Base-by-base conservation (phyloP, 2,113 vertebrate species). In the Poecilia latipinna region DNA sequence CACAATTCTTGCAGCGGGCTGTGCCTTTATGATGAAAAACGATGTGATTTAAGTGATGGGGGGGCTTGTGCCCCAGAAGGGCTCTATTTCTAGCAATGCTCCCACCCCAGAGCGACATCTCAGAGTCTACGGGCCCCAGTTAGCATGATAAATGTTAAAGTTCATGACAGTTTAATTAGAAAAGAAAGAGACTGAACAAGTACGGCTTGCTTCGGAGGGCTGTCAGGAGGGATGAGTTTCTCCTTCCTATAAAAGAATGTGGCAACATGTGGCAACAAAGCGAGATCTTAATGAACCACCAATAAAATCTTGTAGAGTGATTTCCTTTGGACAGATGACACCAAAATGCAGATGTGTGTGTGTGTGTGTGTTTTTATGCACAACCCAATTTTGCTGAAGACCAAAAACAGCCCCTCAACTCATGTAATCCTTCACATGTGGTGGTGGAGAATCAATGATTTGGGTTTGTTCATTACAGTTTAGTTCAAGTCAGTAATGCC, bases 101-200 rank as follows among this genome's bases (percentile, higher is more conserved):
- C 24, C 51, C 17, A 57, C 51, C 51, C 51, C 6, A n/a, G 24
- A 57, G 51, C 8, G 22, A 57, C 51, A 57, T 57, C 51, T n/a
- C 51, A 11, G 51, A 57, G 22, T 57, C 22, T 57, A n/a, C 51
- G n/a, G 22, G 24, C 51, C 51, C 17, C 51, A n/a, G 51, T 57
- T 57, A 57, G 51, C 51, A 57, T 57, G 22, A 57, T 57, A n/a
- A 57, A 57, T 57, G 51, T n/a, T n/a, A 57, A 57, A 57, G 51
- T 57, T 57, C 8, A 57, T 57, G 51, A 57, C 51, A 57, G 51
- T 57, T 57, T 57, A 57, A 24, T 57, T 57, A 57, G 51, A 54
- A 54, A 10, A 35, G 1, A 54, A 54, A 13, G 12, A 42, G 51
- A n/a, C 19, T 7, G 51, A 57, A 57, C 22, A 57, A 57, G 51